phyloP scores from a whole-genome alignment of 2,888 invertebrate species.

The Leistus spinibarbis region DNA sequence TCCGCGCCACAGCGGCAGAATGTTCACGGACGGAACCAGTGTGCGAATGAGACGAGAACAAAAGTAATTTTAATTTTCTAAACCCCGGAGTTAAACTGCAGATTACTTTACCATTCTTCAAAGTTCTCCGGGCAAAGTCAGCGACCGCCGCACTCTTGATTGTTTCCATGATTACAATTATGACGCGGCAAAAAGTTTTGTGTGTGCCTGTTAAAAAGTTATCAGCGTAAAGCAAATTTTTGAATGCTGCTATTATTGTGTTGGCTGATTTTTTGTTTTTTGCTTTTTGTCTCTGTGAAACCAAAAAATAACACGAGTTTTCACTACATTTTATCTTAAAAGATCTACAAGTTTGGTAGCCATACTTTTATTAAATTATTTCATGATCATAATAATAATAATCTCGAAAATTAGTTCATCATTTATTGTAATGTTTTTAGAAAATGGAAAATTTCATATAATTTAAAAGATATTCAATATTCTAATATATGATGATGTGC shows the following conservation, averaged over 20 bases:
- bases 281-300: constrained; percentile 28
- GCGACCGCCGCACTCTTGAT: constrained; percentile 31
- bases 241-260: constrained; percentile 40
- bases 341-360: no score
- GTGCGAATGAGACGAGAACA: constrained; percentile 17
- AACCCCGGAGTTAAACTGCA: constrained; percentile 39
- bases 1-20: neutral
- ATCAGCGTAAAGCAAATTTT: constrained; percentile 42
- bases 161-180: constrained; percentile 44
- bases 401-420: no score
- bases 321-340: no score
- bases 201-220: constrained; percentile 43
- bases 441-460: no score
- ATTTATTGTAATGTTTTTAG: no score
- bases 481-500: no score
- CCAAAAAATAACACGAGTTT: no score
- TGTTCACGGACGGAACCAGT: constrained; percentile 4
- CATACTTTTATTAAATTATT: no score
- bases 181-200: constrained; percentile 40
- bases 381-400: no score
- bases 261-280: no score
- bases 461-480: no score
- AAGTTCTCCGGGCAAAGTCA: constrained; percentile 19
- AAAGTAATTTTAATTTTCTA: constrained; percentile 41
- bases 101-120: constrained; percentile 42